Evolutionary conservation across 2,888 invertebrate species (phyloP).

Genomic region (Parnassius mnemosyne): DNA sequence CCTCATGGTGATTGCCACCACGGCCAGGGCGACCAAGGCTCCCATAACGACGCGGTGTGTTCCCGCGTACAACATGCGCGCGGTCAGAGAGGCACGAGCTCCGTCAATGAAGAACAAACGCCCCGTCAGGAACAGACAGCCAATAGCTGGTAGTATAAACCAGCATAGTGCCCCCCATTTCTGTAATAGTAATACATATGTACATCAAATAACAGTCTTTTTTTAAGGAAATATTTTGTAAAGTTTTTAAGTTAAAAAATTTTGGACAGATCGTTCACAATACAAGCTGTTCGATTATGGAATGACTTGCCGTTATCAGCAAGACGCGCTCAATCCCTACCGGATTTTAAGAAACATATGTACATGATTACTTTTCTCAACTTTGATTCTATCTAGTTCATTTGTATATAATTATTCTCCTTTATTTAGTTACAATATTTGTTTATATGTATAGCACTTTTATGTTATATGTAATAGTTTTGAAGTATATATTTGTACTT

Average conservation of each 20-base stretch:
- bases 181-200: background rate
- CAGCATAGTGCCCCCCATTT: conserved; percentile 13
- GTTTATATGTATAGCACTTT: no score
- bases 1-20: conserved; percentile 18
- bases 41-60: conserved; percentile 17
- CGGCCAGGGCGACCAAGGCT: background rate
- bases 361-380: no score
- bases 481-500: no score
- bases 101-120: conserved; percentile 19
- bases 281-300: no score
- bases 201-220: background rate
- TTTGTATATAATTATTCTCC: no score
- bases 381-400: no score
- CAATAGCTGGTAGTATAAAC: conserved; percentile 19
- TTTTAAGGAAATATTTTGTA: background rate
- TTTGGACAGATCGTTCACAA: no score
- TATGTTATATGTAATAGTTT: no score
- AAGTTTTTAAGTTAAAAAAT: background rate
- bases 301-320: no score
- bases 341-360: no score
- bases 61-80: conserved; percentile 17
- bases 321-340: no score
- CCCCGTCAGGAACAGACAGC: conserved; percentile 19
- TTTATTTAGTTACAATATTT: no score
- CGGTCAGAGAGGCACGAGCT: conserved; percentile 3